Conservation (phyloP, 2,888 invertebrate species). For the Prionchulus punctatus region DNA sequence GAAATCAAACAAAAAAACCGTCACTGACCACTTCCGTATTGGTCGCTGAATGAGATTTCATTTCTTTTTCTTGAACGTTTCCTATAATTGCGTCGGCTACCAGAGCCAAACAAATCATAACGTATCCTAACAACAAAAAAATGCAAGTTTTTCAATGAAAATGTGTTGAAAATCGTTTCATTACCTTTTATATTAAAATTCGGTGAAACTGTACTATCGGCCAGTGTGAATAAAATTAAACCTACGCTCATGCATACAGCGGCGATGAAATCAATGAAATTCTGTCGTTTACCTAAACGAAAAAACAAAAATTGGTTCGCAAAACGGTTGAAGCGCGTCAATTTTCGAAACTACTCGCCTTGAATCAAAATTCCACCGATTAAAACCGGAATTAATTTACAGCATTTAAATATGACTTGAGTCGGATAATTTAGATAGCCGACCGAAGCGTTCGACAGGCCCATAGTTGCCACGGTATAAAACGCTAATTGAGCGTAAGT, state of each 20-base stretch:
- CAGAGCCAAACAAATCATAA: slow-evolving; percentile 54
- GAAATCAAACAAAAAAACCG: slow-evolving; percentile 6
- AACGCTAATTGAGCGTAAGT: slow-evolving; percentile 65
- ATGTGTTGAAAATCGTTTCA: not conserved
- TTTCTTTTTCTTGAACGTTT: slow-evolving; percentile 86
- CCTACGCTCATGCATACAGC: slow-evolving; percentile 73
- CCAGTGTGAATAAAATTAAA: slow-evolving; percentile 72
- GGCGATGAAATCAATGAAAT: slow-evolving; percentile 62
- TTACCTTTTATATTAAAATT: slow-evolving; percentile 44
- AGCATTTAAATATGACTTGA: slow-evolving; percentile 89
- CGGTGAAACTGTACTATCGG: slow-evolving; percentile 48
- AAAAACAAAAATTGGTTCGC: not conserved
- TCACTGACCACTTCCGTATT: slow-evolving; percentile 63
- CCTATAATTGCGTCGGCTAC: slow-evolving; percentile 88
- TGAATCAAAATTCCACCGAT: slow-evolving; percentile 82
- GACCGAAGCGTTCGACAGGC: slow-evolving; percentile 78
- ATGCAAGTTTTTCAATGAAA: not conserved
- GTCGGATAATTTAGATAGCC: slow-evolving; percentile 92
- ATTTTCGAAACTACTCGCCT: slow-evolving; percentile 28
- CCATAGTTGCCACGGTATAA: slow-evolving; percentile 83
- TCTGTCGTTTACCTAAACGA: slow-evolving; percentile 56
- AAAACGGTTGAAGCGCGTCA: not conserved
- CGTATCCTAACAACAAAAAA: slow-evolving; percentile 31
- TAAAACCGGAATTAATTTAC: slow-evolving; percentile 86
- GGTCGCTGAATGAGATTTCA: slow-evolving; percentile 62